Evolutionary conservation across 1,140 invertebrate genomes (phyloP), one percentile per base, ranked within the genome.

Genomic region (Leptopilina boulardi): DNA sequence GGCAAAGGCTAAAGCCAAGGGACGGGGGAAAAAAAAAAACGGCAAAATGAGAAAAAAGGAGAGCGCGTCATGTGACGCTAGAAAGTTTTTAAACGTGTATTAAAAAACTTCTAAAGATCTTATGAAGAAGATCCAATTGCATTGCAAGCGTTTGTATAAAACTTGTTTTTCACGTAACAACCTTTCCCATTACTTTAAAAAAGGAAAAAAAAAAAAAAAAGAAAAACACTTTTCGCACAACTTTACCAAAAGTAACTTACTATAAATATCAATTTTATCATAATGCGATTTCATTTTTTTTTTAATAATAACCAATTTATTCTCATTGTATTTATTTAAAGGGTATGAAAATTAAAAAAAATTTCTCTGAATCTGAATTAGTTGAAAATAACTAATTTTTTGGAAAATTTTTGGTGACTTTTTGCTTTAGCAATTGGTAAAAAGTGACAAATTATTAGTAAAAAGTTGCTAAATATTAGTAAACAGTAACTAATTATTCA

Each of bases 21-120:
- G 44, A 51, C 71, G 56, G n/a, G n/a, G n/a, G n/a, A n/a, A n/a
- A n/a, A n/a, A n/a, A n/a, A 76, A 19, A 38, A 18, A 38, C 34
- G 70, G 66, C n/a, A 71, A 30, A 76, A 44, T 34, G 41, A 76
- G 42, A 66, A 75, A 51, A 42, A n/a, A n/a, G n/a, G n/a, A n/a
- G n/a, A 42, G 41, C 21, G 74, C 59, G 42, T 71, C 74, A 70
- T 26, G 42, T 26, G 66, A 59, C 51, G 41, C 38, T 66, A 30
- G 23, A 66, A 66, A 66, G 56, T 66, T 66, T 34, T 66, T 66
- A 30, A 66, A 66, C 56, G 56, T 66, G 56, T 66, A 66, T 66
- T 66, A 66, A 66, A 66, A 66, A 66, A 66, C 56, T 66, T 66
- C 3, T 66, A 66, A 66, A 66, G 56, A 66, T 66, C 21, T 66